Conservation (phyloP, 1,140 invertebrate genomes). For the Homalodisca vitripennis region DNA sequence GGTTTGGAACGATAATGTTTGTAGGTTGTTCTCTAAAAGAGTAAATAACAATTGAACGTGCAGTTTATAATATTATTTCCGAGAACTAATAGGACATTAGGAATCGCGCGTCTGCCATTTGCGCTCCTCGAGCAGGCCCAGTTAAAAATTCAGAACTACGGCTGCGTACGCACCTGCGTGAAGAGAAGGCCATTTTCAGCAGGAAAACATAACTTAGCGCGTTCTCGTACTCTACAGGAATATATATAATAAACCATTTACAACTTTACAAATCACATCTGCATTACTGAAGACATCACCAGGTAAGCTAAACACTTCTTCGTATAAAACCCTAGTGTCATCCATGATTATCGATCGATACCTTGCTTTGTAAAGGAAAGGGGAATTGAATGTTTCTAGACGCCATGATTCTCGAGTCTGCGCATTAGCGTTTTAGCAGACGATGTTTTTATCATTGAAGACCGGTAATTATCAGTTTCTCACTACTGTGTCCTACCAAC, state of each 20-base stretch:
- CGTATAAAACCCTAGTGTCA: conserved; percentile 38
- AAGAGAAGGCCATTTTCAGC: conserved; percentile 45
- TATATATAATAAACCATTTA: too few relatives aligned
- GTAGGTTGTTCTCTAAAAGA: too few relatives aligned
- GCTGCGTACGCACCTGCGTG: conserved; percentile 90
- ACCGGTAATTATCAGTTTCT: neutral
- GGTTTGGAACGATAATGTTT: too few relatives aligned
- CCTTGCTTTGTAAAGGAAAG: conserved; percentile 37
- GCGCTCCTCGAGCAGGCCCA: conserved; percentile 67
- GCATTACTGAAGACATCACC: conserved; percentile 30
- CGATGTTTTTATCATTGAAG: conserved; percentile 43
- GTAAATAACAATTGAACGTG: too few relatives aligned
- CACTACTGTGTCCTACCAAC: neutral
- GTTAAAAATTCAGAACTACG: conserved; percentile 74
- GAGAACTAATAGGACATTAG: too few relatives aligned
- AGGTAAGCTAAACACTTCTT: conserved; percentile 39
- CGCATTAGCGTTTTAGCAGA: conserved; percentile 53
- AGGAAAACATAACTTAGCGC: conserved; percentile 37
- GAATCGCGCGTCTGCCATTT: conserved; percentile 37
- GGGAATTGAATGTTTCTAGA: conserved; percentile 29
- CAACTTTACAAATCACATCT: conserved; percentile 25
- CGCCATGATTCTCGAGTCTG: conserved; percentile 52
- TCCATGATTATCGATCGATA: conserved; percentile 45
- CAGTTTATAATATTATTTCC: too few relatives aligned
- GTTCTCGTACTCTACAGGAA: conserved; percentile 23